phyloP scores from a whole-genome alignment of 1,140 invertebrate genomes.

The Sycophila sp. region DNA sequence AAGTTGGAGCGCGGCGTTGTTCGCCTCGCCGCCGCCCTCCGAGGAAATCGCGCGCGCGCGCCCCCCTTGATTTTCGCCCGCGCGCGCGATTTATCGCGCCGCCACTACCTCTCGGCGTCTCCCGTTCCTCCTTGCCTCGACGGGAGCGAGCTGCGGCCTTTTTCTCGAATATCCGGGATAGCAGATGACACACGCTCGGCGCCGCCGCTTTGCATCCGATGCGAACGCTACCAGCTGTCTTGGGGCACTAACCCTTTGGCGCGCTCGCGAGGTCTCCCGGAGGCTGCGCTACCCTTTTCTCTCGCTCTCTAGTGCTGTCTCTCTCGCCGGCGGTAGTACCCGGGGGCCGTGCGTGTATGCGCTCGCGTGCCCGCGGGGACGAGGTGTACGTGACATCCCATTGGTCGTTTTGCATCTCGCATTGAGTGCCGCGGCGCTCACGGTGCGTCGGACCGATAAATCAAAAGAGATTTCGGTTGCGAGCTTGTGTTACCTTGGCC shows the following conservation, averaged over 20 bases:
- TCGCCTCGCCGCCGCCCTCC: background rate
- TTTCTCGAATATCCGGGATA: background rate
- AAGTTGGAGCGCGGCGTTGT: slow-evolving; percentile 48
- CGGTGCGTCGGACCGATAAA: slow-evolving; percentile 26
- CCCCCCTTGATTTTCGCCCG: slow-evolving; percentile 2
- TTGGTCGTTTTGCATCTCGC: slow-evolving; percentile 8
- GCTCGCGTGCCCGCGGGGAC: background rate
- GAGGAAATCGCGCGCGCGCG: slow-evolving; percentile 37
- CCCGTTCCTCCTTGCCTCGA: background rate
- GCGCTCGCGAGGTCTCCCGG: background rate
- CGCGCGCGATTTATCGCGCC: slow-evolving; percentile 13
- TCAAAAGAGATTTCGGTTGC: slow-evolving; percentile 39
- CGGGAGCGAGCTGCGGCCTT: background rate
- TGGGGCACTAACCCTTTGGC: slow-evolving; percentile 33
- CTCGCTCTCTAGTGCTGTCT: background rate
- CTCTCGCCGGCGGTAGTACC: background rate
- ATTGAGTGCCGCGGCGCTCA: no score
- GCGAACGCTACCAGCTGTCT: slow-evolving; percentile 22
- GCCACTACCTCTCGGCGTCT: background rate
- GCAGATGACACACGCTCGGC: no score
- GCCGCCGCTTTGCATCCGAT: slow-evolving; percentile 14
- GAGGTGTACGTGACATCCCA: slow-evolving; percentile 5
- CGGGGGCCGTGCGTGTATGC: background rate
- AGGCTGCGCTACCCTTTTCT: background rate
- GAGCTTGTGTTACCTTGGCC: slow-evolving; percentile 8